A percentile compares a stretch with the other conserved stretches of the same genome.
Evolutionary conservation across 30 jellyfish, hydroid and myxozoan species (phyloP).

Genomic region (Cassiopea xamachana): DNA sequence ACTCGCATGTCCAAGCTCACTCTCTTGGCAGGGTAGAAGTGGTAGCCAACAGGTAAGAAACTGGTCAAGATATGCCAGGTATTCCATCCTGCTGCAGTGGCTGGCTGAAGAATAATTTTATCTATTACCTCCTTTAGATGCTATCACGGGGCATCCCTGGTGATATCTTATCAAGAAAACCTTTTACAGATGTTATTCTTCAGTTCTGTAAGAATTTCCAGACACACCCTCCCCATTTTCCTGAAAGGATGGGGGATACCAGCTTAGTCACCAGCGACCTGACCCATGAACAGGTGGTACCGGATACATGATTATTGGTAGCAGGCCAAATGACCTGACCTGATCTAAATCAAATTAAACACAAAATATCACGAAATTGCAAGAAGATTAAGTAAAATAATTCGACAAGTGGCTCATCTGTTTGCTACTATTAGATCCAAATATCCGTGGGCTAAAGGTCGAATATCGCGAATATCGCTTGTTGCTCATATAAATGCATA

Average conservation of each 20-base stretch:
- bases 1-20: slow-evolving; percentile 14
- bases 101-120: slow-evolving; percentile 21
- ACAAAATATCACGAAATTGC: neutral
- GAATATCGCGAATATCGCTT: too few species aligned
- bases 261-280: slow-evolving; percentile 15
- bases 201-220: slow-evolving; percentile 10
- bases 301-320: neutral
- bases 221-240: slow-evolving; percentile 5
- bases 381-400: too few species aligned
- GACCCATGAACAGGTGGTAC: neutral
- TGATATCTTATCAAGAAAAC: neutral
- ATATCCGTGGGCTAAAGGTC: too few species aligned
- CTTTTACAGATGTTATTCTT: slow-evolving; percentile 17
- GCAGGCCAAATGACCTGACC: neutral
- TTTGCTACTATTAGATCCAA: too few species aligned
- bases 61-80: neutral
- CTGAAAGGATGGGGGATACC: slow-evolving; percentile 19
- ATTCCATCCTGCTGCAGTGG: slow-evolving; percentile 22
- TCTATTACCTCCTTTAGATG: slow-evolving; percentile 13
- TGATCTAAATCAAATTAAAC: neutral
- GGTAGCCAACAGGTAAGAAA: slow-evolving; percentile 19
- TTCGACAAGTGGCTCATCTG: too few species aligned
- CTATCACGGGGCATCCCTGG: slow-evolving; percentile 33
- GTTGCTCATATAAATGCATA: too few species aligned
- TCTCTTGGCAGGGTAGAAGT: slow-evolving; percentile 2